These are phyloP conservation scores for Talpa occidentalis DNA, from an alignment of 2,113 vertebrate species.

Conservation along the genomic window DNA sequence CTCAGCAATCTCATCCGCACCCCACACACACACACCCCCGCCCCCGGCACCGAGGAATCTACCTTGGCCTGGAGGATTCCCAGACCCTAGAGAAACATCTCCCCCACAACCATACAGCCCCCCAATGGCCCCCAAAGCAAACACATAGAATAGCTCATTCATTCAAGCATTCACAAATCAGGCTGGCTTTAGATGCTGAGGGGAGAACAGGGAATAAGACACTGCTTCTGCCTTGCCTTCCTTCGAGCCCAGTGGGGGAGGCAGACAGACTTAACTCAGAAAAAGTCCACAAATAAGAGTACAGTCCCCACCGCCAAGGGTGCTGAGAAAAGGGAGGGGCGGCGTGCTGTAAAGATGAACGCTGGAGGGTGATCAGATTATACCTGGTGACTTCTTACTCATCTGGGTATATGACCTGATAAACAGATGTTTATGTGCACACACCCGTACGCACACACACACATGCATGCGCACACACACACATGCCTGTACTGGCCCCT, in stretches of 20 bases:
- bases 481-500: background rate
- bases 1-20: conserved; percentile 46
- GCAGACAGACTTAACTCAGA: conserved; percentile 34
- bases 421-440: background rate
- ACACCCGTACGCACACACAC: background rate
- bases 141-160: background rate
- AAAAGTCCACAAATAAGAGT: conserved; percentile 38
- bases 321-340: conserved; percentile 21
- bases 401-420: background rate
- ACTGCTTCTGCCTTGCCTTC: background rate
- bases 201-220: background rate
- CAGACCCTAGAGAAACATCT: conserved; percentile 6
- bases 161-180: background rate
- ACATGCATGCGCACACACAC: background rate
- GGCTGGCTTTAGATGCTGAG: conserved; percentile 42
- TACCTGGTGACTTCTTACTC: background rate
- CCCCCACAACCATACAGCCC: background rate
- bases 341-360: background rate
- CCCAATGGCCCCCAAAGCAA: background rate
- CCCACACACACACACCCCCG: background rate
- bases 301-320: background rate
- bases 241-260: background rate
- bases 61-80: background rate
- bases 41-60: background rate
- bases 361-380: background rate